Conservation (phyloP, 1,140 invertebrate genomes). For the Myzus persicae region DNA sequence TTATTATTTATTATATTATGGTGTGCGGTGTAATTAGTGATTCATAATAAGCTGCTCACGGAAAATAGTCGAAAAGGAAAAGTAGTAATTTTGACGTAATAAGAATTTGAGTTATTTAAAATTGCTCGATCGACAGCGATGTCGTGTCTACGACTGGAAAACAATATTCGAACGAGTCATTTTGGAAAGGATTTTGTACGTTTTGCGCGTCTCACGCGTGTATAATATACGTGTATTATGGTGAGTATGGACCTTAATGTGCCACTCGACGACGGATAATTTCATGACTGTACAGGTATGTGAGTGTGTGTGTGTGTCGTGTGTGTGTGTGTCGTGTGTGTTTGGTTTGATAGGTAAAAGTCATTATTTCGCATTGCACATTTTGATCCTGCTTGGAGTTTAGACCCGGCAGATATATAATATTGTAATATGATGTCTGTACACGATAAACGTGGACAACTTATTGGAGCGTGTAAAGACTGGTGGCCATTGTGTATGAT, state of each 20-base stretch:
- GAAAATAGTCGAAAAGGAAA: not conserved
- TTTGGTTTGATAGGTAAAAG: constrained; percentile 5
- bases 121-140: not conserved
- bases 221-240: not conserved
- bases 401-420: not conserved
- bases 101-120: not conserved
- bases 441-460: constrained; percentile 5
- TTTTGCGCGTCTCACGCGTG: not conserved
- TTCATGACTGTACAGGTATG: not conserved
- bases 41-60: not conserved
- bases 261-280: not conserved
- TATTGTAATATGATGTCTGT: not conserved
- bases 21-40: not conserved
- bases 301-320: too few species aligned
- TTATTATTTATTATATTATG: not conserved
- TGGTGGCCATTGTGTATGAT: not conserved
- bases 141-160: not conserved
- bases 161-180: not conserved
- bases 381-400: not conserved
- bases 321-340: not conserved
- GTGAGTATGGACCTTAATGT: not conserved
- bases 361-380: not conserved
- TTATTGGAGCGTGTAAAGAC: constrained; percentile 54
- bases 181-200: not conserved
- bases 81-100: constrained; percentile 18